These are phyloP conservation scores for Fragum fragum DNA, from an alignment of 2,888 invertebrate genomes.

Conservation along the genomic window DNA sequence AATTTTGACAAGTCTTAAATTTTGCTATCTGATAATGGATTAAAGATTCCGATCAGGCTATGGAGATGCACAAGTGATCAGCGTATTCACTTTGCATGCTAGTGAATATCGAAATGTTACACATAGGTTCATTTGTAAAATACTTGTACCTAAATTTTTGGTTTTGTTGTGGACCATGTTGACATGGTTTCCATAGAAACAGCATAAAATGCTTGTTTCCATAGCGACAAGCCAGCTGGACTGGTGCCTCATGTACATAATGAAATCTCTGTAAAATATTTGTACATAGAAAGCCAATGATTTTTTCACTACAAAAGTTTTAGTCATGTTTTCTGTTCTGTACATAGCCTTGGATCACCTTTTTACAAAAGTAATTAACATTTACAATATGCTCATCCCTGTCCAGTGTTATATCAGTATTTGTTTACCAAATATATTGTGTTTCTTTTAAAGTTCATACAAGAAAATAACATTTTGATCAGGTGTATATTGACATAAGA, in stretches of 20 bases:
- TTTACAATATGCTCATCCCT: not conserved
- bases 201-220: constrained; percentile 62
- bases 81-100: too few species aligned
- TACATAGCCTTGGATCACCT: constrained; percentile 13
- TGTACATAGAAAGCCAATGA: not conserved
- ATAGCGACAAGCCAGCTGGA: constrained; percentile 63
- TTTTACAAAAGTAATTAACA: constrained; percentile 5
- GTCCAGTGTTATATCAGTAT: not conserved
- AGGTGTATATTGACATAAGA: too few species aligned
- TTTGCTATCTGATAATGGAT: too few species aligned
- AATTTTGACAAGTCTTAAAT: too few species aligned
- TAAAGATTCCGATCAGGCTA: too few species aligned
- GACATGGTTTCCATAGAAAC: constrained; percentile 56
- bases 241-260: constrained; percentile 58
- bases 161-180: constrained; percentile 43
- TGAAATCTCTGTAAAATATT: constrained; percentile 13
- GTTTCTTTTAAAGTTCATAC: too few species aligned
- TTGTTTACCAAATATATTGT: too few species aligned
- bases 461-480: too few species aligned
- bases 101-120: too few species aligned
- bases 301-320: not conserved
- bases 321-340: constrained; percentile 3
- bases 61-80: too few species aligned
- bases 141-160: not conserved
- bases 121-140: too few species aligned